Conservation (phyloP, 1,140 invertebrate species). For the Ridgeia piscesae region DNA sequence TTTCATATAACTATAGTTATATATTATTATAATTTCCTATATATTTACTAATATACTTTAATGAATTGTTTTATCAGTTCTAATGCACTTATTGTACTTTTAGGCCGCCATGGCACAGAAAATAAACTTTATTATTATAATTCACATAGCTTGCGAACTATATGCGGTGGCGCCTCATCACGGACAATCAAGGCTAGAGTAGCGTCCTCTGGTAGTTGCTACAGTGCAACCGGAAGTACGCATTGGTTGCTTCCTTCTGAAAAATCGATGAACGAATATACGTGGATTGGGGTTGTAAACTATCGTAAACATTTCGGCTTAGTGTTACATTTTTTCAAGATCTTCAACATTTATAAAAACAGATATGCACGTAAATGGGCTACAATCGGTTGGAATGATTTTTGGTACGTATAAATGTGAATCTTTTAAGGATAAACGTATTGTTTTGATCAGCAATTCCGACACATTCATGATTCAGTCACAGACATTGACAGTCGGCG, state of each 20-base stretch:
- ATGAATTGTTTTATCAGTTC: no score
- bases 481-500: background rate
- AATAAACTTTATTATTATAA: no score
- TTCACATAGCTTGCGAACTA: background rate
- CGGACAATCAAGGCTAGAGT: background rate
- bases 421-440: background rate
- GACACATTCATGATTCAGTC: background rate
- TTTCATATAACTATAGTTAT: no score
- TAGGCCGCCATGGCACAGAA: no score
- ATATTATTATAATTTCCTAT: no score
- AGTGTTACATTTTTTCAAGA: background rate
- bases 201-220: background rate
- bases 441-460: background rate
- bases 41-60: no score
- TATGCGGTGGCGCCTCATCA: background rate
- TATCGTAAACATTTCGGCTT: background rate
- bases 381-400: background rate
- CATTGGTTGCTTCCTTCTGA: background rate
- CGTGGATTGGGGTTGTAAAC: background rate
- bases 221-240: background rate
- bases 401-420: background rate
- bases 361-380: background rate
- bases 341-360: background rate
- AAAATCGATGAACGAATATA: background rate
- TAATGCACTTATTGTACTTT: no score